A percentile compares a stretch with the other conserved stretches of the same genome.
Evolutionary conservation across 2,888 invertebrate genomes (phyloP).

Genomic region (Timema cristinae): DNA sequence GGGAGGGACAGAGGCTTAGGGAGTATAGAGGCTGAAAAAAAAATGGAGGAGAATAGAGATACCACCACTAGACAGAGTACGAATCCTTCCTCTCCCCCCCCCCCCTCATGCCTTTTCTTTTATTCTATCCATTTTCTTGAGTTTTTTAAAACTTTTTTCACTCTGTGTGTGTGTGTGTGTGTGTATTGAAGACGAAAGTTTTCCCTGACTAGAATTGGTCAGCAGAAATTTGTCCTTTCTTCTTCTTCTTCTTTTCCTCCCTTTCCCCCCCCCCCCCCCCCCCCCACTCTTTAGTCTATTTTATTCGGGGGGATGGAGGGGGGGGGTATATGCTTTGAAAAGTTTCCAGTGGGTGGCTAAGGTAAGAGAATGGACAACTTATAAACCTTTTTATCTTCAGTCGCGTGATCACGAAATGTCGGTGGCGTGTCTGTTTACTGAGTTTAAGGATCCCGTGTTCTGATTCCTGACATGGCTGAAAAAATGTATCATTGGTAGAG

Average conservation of each 20-base stretch:
- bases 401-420: no score
- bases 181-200: slow-evolving; percentile 18
- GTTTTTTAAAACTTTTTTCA: slow-evolving; percentile 15
- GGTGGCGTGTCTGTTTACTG: no score
- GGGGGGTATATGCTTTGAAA: slow-evolving; percentile 9
- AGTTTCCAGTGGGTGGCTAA: slow-evolving; percentile 4
- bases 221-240: slow-evolving; percentile 19
- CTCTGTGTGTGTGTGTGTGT: background rate
- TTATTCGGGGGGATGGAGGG: no score
- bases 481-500: no score
- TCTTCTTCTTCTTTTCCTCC: background rate
- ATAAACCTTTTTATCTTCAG: no score
- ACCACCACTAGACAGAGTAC: background rate
- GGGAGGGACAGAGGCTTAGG: background rate
- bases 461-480: no score
- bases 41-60: slow-evolving; percentile 1
- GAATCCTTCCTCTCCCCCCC: background rate
- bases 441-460: no score
- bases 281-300: no score
- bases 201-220: slow-evolving; percentile 28
- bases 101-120: slow-evolving; percentile 10
- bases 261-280: background rate
- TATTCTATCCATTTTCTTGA: slow-evolving; percentile 19
- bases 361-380: no score
- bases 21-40: background rate